Base-by-base conservation (phyloP, 1,140 invertebrate species). In the Xylocopa sonorina region DNA sequence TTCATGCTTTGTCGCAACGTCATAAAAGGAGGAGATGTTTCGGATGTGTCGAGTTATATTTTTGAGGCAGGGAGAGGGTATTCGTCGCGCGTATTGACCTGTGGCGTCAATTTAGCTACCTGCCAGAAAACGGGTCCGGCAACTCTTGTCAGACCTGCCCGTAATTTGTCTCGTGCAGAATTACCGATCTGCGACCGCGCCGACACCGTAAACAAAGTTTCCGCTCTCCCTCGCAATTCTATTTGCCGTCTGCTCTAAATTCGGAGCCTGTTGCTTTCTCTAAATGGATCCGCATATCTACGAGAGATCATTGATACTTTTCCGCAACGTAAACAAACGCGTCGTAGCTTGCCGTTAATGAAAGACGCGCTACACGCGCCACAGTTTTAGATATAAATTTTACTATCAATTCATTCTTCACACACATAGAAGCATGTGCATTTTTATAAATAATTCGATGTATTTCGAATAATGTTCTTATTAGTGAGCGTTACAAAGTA, bases 71-170 rank as follows among this genome's bases (percentile, higher is more conserved):
- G 16, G 24, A 27, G 18, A 29, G 3, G 14, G 21, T 24, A 24
- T n/a, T 71, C 34, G 10, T 60, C 55, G 27, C 29, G 16, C 29
- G 16, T 32, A 32, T 24, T 14, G 41, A 60, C 16, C 74, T 24
- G 21, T 16, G 9, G 16, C 16, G 29, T 18, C 48, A 27, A 73
- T 64, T 78, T n/a, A 78, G 18, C 66, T 78, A 78, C 66, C 75
- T 55, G 77, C 60, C 77, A 73, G 68, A 73, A 57, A 63, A 78
- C 77, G 29, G 32, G 76, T 73, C 27, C 58, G 29, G 9, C 77
- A 55, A 78, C 77, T 78, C 38, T 51, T 34, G 29, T 21, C n/a
- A 12, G 27, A 34, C 41, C 27, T 63, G 34, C 32, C 34, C 24
- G 50, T 55, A 63, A 78, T 72, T 72, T 78, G 68, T 78, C 68